phyloP scores from a whole-genome alignment of 2,888 invertebrate genomes.

The Campopleginae sp. region DNA sequence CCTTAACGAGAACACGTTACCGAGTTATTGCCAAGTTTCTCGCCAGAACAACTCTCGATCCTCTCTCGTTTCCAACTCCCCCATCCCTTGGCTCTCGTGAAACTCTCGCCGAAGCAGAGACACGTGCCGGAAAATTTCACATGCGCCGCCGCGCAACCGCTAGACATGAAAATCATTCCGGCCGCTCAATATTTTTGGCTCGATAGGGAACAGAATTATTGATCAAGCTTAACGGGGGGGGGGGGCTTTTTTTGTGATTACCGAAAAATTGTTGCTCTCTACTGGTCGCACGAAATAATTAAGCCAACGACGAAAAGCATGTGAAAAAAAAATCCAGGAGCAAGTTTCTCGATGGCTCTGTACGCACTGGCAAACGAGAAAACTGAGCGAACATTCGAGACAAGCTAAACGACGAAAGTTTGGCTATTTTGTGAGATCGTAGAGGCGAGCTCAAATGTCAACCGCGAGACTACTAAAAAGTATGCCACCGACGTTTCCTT shows the following conservation, averaged over 20 bases:
- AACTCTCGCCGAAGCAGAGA: conserved; percentile 33
- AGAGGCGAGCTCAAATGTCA: conserved; percentile 80
- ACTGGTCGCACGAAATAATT: conserved; percentile 32
- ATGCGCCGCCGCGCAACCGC: neutral
- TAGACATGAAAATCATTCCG: neutral
- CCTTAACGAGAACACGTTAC: conserved; percentile 72
- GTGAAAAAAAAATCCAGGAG: conserved; percentile 4
- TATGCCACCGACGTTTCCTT: conserved; percentile 41
- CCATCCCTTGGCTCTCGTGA: conserved; percentile 13
- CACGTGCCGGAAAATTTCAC: conserved; percentile 48
- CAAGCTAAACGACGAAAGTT: conserved; percentile 80
- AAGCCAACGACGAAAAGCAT: conserved; percentile 18
- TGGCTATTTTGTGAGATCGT: conserved; percentile 78
- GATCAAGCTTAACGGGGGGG: too few relatives aligned
- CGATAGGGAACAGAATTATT: neutral
- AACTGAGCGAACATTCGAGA: conserved; percentile 41
- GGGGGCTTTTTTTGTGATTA: too few relatives aligned
- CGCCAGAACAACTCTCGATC: conserved; percentile 63
- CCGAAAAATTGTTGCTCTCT: neutral
- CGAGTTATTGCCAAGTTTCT: conserved; percentile 70
- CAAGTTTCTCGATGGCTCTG: conserved; percentile 26
- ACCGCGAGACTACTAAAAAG: conserved; percentile 81
- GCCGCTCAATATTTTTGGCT: neutral
- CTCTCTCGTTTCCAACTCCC: conserved; percentile 36
- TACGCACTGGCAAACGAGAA: conserved; percentile 44